A percentile compares a stretch with the other conserved stretches of the same genome.
Evolutionary conservation across 2,113 vertebrate genomes (phyloP).

Genomic region (Anhinga rufa): DNA sequence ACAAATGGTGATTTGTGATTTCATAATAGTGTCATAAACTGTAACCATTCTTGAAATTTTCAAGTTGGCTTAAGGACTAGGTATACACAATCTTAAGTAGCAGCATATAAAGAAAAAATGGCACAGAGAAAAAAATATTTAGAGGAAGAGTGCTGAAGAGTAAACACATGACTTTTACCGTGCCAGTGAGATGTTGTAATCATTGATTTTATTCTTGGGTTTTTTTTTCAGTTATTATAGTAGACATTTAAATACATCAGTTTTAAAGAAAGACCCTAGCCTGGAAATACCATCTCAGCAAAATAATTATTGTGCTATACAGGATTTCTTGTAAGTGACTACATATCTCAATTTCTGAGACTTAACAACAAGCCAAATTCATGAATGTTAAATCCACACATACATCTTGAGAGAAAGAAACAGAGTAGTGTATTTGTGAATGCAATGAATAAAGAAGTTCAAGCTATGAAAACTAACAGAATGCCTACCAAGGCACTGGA

Average conservation of each 20-base stretch:
- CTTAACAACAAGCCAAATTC: neutral
- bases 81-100: neutral
- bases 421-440: neutral
- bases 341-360: neutral
- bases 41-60: neutral
- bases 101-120: neutral
- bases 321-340: neutral
- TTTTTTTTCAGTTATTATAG: neutral
- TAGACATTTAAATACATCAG: neutral
- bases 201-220: neutral
- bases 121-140: neutral
- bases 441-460: neutral
- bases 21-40: neutral
- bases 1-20: neutral
- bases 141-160: neutral
- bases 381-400: neutral
- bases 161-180: neutral
- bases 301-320: neutral
- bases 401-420: neutral
- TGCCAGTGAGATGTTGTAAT: neutral
- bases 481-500: neutral
- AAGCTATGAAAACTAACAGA: neutral
- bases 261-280: neutral
- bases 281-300: neutral
- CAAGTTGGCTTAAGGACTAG: neutral